Evolutionary conservation across 1,140 invertebrate genomes (phyloP).

Genomic region (Anoplolepis gracilipes): DNA sequence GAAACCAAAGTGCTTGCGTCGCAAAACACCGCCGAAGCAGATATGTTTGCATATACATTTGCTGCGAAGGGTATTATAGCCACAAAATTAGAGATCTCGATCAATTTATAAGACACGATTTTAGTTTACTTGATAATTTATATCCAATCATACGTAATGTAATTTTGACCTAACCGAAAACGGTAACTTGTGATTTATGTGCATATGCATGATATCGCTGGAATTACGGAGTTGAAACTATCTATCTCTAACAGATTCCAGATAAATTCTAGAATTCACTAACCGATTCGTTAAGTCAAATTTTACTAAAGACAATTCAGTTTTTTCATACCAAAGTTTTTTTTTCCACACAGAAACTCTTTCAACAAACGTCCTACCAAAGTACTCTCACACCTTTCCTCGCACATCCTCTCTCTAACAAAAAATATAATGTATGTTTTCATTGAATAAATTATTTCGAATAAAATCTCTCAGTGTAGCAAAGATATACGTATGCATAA

Average conservation of each 20-base stretch:
- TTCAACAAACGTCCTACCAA: not conserved
- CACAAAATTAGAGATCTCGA: slow-evolving; percentile 9
- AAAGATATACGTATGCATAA: not conserved
- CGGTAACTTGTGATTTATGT: not conserved
- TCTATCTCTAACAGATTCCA: no score
- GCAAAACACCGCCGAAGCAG: slow-evolving; percentile 1
- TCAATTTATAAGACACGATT: slow-evolving; percentile 15
- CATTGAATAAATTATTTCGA: slow-evolving; percentile 16
- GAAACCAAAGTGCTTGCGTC: slow-evolving; percentile 9
- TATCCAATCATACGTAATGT: not conserved
- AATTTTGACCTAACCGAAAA: not conserved
- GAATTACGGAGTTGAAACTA: not conserved
- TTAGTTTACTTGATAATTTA: slow-evolving; percentile 25
- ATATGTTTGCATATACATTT: slow-evolving; percentile 20
- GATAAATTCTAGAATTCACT: no score
- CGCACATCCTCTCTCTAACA: not conserved
- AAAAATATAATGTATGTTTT: slow-evolving; percentile 1
- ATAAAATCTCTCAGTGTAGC: not conserved
- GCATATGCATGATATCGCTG: not conserved
- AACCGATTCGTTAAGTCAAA: no score
- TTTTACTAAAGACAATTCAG: not conserved
- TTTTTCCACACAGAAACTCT: no score
- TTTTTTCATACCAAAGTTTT: not conserved
- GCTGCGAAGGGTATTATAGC: slow-evolving; percentile 1
- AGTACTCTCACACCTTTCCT: not conserved